Percentiles rank a stretch among this genome's conserved stretches.
phyloP scores from a whole-genome alignment of 2,113 vertebrate genomes.

The Heterochromis multidens region DNA sequence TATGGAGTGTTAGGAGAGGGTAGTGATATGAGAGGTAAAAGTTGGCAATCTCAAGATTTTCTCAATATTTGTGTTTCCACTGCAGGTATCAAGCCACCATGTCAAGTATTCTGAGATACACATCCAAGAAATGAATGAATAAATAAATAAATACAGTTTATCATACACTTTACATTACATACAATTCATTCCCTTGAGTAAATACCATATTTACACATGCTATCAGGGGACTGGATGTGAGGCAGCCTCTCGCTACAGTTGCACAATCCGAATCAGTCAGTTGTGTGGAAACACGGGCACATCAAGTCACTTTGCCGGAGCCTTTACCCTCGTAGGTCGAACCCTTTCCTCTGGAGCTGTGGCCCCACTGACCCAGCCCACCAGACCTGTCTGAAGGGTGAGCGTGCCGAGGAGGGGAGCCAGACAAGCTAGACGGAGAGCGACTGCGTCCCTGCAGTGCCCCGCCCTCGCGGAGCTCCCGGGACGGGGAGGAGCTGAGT shows the following conservation, averaged over 20 bases:
- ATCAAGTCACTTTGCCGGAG: conserved; percentile 88
- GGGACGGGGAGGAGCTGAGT: conserved; percentile 90
- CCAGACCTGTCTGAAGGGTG: conserved; percentile 82
- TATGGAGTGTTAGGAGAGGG: conserved; percentile 43
- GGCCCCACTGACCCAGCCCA: conserved; percentile 75
- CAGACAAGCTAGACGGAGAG: conserved; percentile 88
- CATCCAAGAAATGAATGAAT: conserved; percentile 71
- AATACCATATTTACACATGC: conserved; percentile 76
- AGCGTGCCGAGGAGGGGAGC: conserved; percentile 86
- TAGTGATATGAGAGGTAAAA: conserved; percentile 63
- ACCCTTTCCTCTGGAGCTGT: conserved; percentile 66
- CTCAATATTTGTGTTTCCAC: conserved; percentile 2
- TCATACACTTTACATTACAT: conserved; percentile 78
- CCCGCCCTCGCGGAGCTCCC: conserved; percentile 79
- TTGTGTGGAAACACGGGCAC: conserved; percentile 52
- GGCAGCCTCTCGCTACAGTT: conserved; percentile 22
- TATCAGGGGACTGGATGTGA: conserved; percentile 41
- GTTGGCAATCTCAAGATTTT: conserved; percentile 64
- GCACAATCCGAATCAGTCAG: conserved; percentile 9
- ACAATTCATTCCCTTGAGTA: conserved; percentile 80
- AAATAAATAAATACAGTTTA: conserved; percentile 78
- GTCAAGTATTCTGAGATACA: conserved; percentile 58
- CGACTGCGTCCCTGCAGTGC: conserved; percentile 84
- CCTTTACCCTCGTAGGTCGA: conserved; percentile 82
- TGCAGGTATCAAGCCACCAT: conserved; percentile 51